phyloP scores from a whole-genome alignment of 2,888 invertebrate genomes.

The Bugulina stolonifera region DNA sequence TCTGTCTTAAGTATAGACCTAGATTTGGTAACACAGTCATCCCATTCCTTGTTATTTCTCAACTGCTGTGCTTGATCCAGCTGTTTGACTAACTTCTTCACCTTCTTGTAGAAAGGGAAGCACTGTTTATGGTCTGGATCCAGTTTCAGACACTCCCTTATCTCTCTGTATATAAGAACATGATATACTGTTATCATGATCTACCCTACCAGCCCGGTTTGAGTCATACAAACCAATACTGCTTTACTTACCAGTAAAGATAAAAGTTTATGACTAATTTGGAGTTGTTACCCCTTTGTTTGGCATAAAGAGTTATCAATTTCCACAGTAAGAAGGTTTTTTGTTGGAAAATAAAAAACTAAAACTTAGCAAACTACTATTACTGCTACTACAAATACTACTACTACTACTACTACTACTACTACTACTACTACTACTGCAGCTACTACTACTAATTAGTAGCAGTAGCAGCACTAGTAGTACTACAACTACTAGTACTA shows the following conservation, averaged over 20 bases:
- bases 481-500: no score
- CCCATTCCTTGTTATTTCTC: constrained; percentile 42
- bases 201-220: no score
- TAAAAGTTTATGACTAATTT: no score
- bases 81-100: constrained; percentile 84
- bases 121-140: constrained; percentile 97
- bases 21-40: constrained; percentile 58
- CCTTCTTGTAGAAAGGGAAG: constrained; percentile 89
- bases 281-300: no score
- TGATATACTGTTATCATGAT: no score
- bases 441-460: not conserved
- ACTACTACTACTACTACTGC: not conserved
- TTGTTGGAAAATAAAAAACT: no score
- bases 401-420: not conserved
- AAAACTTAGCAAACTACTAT: no score
- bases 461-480: no score
- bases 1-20: constrained; percentile 63
- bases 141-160: constrained; percentile 90
- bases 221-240: not conserved
- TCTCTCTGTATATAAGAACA: constrained; percentile 63
- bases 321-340: no score
- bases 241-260: not conserved
- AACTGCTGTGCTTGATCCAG: constrained; percentile 53
- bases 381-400: not conserved
- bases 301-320: no score